These are phyloP conservation scores for Coracias cyanogaster DNA, from an alignment of 2,797 vertebrate species.

Conservation along the genomic window DNA sequence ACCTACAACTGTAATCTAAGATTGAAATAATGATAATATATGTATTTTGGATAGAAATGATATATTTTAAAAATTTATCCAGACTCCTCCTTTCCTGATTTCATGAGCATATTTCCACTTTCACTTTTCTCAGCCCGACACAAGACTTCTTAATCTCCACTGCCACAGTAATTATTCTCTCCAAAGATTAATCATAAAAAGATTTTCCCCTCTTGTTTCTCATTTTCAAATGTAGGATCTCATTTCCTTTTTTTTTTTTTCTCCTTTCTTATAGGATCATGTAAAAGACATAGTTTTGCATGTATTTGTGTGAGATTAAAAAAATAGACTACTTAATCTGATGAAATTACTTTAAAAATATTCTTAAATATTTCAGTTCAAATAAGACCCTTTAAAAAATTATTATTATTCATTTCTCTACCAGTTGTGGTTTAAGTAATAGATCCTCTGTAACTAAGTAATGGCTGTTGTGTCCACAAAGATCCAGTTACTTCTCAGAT, in stretches of 20 bases:
- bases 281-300: background rate
- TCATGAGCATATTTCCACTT: background rate
- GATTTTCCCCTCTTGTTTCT: accelerated
- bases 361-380: background rate
- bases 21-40: background rate
- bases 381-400: background rate
- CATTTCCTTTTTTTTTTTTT: background rate
- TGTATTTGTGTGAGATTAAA: background rate
- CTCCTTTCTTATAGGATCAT: background rate
- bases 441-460: background rate
- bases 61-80: background rate
- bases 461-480: background rate
- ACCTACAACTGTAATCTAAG: background rate
- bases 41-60: background rate
- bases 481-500: background rate
- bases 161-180: background rate
- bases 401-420: background rate
- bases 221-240: background rate
- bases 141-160: background rate
- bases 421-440: background rate
- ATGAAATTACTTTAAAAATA: accelerated
- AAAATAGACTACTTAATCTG: background rate
- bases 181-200: background rate
- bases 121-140: background rate
- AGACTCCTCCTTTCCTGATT: background rate